Evolutionary conservation across 30 jellyfish, hydroid and myxozoan species (phyloP), one percentile per base, ranked within the genome.

Genomic region (Euphysa ruthae): DNA sequence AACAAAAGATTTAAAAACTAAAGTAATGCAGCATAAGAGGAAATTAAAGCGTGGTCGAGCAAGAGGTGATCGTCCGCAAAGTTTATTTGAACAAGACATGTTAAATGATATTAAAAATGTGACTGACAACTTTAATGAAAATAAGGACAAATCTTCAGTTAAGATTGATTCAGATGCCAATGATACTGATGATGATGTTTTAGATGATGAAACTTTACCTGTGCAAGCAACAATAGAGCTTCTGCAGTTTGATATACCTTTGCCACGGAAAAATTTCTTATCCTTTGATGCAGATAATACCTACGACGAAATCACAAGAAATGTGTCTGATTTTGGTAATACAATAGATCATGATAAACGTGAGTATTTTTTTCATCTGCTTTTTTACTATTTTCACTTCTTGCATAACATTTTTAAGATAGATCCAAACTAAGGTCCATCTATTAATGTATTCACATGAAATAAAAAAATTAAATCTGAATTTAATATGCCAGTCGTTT

Each of bases 1-100:
- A 19, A 19, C 75, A 42, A 44, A 29, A 61, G 63, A 21, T 1
- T 43, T 68, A 2, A n/a, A 43, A 38, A 10, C 75, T 0, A 19
- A 68, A 68, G 54, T 20, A 20, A 6, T 33, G n/a, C 61, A 28
- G 12, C 54, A 32, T 43, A 38, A 68, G 28, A 44, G 54, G 1
- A 29, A 51, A 42, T 43, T 18, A 43, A 43, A 43, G 30, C 50
- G 46, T 20, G 60, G 60, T 46, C 21, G 77, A 33, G 43, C 77
- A 16, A 38, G 50, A 50, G 80, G 80, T 20, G 80, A 68, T 22
- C 71, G 80, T 1, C 80, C 80, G 7, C 44, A 21, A 69, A 68
- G 80, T 68, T 35, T 68, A 25, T 68, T 30, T 68, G 80, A 49
- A 44, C 80, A 68, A 44, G 80, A 68, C 25, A 63, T 63, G 77